Evolutionary conservation across 2,797 vertebrate species (phyloP).

Genomic region (Mergus octosetaceus): DNA sequence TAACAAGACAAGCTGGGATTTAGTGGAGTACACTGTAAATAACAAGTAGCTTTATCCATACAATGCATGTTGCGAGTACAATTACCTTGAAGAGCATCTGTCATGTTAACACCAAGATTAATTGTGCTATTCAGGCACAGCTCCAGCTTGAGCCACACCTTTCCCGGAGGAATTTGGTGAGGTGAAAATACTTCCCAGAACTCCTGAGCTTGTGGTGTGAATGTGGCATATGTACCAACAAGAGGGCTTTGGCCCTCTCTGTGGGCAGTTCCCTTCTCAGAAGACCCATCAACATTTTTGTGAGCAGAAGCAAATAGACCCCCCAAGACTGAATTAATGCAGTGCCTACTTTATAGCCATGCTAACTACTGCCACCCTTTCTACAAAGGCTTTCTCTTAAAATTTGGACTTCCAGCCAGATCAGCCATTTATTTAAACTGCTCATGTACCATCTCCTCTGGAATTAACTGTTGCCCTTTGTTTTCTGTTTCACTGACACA

Average conservation of each 20-base stretch:
- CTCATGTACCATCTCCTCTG: background rate
- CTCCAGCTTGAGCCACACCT: background rate
- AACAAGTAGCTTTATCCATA: background rate
- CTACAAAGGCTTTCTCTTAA: slow-evolving; percentile 14
- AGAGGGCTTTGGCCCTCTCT: background rate
- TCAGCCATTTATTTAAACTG: background rate
- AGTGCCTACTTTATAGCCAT: background rate
- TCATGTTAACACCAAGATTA: background rate
- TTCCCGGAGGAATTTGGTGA: background rate
- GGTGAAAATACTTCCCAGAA: background rate
- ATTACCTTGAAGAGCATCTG: background rate
- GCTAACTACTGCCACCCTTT: background rate
- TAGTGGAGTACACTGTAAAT: background rate
- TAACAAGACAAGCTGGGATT: background rate
- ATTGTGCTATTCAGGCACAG: background rate
- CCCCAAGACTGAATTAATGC: background rate
- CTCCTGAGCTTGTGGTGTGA: background rate
- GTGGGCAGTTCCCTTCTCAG: background rate
- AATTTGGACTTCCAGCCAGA: background rate
- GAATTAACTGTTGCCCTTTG: background rate
- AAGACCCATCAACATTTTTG: background rate
- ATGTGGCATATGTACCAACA: background rate
- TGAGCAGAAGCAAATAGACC: background rate
- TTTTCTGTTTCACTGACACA: background rate
- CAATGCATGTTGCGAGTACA: background rate